Evolutionary conservation across 2,113 vertebrate species (phyloP), one percentile per base, ranked within the genome.

Genomic region (Scolopax mira): DNA sequence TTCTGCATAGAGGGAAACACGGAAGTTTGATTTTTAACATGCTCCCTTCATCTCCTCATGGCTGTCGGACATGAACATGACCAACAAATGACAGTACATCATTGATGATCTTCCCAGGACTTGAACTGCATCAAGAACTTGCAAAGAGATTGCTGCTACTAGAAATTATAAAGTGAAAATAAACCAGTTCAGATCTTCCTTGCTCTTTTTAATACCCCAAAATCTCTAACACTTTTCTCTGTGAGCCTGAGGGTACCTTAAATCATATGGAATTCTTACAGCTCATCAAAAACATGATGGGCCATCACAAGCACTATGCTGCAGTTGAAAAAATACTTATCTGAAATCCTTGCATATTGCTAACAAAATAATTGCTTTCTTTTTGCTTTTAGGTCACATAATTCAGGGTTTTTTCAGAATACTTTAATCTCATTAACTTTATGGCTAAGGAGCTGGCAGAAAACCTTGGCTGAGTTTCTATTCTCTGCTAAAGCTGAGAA

Each of bases 1-100:
- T 66, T 84, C 54, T 71, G 25, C 18, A 42, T 11, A 24, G 58
- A 33, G 30, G 8, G 11, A 37, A 72, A 62, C 25, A 71, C 6
- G 49, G 42, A 82, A 42, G 31, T 35, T 10, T 15, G 35, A 18
- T 66, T 86, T 92, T 85, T 79, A n/a, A 18, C 19, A 39, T 2
- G 0, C 6, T 64, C 5, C 11, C 2, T 69, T 73, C 4, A 39
- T 52, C 2, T 73, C 30, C 70, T 21, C 1, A 0, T 33, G 46
- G 13, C 13, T 42, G 5, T 48, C 48, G 18, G 49, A 48, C 24
- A 44, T 3, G 18, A 83, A 44, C 33, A 21, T n/a, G 21, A 25
- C 12, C 64, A 55, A 15, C 21, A 77, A 61, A 55, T 52, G 22
- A 30, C 28, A 7, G 6, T 6, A 13, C 46, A 17, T 35, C 79